Evolutionary conservation across 2,113 vertebrate species (phyloP), one percentile per base, ranked within the genome.

Genomic region (Scytalopus superciliaris): DNA sequence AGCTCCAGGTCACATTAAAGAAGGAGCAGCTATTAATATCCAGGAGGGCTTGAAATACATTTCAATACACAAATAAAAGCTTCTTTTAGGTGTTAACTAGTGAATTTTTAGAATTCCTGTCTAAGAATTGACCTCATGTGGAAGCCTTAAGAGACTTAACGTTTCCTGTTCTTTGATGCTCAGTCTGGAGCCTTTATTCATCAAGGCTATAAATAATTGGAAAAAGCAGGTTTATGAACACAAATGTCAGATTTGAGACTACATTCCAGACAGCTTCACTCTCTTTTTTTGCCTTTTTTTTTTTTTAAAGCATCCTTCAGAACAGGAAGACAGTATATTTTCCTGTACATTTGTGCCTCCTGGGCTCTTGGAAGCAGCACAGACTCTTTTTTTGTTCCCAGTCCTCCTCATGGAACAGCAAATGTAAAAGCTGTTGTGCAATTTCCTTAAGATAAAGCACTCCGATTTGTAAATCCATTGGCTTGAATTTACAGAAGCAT

Each of bases 171-270:
- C 53, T 72, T 64, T 79, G 53, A 60, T 92, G 60, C 57, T 83
- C 44, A 11, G 28, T 75, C 60, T 93, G 73, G 23, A 50, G 17
- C 42, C 30, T 86, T 87, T 85, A 42, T 83, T 90, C 39, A 66
- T 76, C 40, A n/a, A 3, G 67, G 22, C 55, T 82, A 16, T 93
- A 81, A 95, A 83, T 97, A 88, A 97, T 93, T 97, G 94, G 94
- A 97, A 97, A 98, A 98, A 97, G 94, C 94, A 97, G 88, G 74
- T 93, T 92, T 95, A 59, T 64, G 83, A 94, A 50, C 79, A 76
- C 67, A 42, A 40, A 35, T 1, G 10, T 53, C 42, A 40, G 21
- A 30, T 90, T 86, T 82, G 66, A 93, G 83, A 52, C 84, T 89
- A 19, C 67, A 89, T 97, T 96, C 62, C 84, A 76, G 73, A 91